phyloP scores from a whole-genome alignment of 2,113 vertebrate species.

The Plectropomus leopardus region DNA sequence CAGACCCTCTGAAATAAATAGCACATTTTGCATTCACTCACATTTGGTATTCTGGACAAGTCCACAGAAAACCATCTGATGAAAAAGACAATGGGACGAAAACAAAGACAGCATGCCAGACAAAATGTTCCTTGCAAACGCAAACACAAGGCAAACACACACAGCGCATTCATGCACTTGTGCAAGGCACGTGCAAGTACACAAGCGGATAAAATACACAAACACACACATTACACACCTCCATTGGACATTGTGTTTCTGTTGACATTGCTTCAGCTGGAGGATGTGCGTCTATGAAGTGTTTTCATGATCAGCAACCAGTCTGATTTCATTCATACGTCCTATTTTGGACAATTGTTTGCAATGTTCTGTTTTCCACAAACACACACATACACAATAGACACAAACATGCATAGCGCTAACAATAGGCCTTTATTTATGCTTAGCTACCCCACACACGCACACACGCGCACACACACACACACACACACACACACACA shows the following conservation, averaged over 20 bases:
- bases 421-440: conserved; percentile 3
- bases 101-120: neutral
- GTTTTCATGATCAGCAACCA: conserved; percentile 21
- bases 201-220: neutral
- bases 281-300: conserved; percentile 13
- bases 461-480: neutral
- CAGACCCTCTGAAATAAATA: neutral
- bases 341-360: conserved; percentile 34
- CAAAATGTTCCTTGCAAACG: conserved; percentile 1
- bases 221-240: neutral
- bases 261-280: conserved; percentile 13
- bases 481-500: conserved; percentile 12
- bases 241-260: neutral
- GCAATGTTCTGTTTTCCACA: neutral
- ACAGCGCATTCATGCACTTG: neutral
- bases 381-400: no score
- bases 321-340: conserved; percentile 9
- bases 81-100: neutral
- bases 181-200: neutral
- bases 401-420: neutral
- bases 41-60: neutral
- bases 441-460: neutral
- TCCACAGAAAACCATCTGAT: conserved; percentile 13
- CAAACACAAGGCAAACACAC: neutral
- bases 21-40: neutral